Evolutionary conservation across 2,113 vertebrate species (phyloP).

Genomic region (Halcyon senegalensis): DNA sequence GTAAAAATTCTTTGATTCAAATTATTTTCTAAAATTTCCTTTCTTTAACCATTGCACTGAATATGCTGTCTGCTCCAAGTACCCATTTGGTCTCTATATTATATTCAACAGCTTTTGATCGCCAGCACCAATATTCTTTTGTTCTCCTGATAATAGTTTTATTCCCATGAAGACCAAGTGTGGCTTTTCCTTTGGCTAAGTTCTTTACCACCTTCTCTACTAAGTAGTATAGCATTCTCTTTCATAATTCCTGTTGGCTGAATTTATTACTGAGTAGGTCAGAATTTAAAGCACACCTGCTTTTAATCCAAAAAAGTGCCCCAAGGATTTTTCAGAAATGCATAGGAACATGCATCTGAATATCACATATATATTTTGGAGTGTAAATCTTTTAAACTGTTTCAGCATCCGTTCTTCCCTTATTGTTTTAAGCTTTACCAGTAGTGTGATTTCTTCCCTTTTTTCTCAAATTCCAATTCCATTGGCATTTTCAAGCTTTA

Average conservation of each 20-base stretch:
- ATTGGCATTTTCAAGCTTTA: background rate
- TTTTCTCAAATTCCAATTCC: background rate
- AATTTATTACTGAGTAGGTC: background rate
- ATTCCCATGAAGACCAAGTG: background rate
- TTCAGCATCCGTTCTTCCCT: background rate
- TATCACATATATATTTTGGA: background rate
- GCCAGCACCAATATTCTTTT: background rate
- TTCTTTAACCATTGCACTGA: background rate
- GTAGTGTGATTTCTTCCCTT: background rate
- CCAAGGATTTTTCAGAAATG: background rate
- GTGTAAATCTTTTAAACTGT: background rate
- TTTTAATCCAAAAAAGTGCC: background rate
- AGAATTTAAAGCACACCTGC: background rate
- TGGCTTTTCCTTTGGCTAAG: background rate
- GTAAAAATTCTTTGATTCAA: background rate
- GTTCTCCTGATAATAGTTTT: background rate
- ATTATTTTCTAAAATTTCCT: background rate
- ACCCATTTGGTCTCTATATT: background rate
- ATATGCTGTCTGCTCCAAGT: background rate
- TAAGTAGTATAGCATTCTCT: background rate
- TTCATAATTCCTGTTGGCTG: background rate
- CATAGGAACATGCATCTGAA: background rate
- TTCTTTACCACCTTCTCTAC: background rate
- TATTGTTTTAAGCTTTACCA: background rate
- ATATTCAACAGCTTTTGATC: background rate